Conservation (phyloP, 1,140 invertebrate genomes). For the Bombus superbus region DNA sequence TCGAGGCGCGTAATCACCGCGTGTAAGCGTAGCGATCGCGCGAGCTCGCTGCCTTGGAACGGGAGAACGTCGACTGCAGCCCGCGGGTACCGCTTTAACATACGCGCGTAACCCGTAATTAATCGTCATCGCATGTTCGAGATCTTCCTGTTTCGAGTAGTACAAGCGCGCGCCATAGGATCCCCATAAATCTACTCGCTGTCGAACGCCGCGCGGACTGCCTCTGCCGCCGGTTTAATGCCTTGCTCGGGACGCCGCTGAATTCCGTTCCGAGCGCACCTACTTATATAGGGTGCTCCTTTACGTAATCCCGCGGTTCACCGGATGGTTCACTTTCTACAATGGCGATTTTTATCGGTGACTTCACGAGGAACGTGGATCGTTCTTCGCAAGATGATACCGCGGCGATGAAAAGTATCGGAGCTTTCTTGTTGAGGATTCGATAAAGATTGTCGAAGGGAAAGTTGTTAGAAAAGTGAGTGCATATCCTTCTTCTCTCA, state of each 20-base stretch:
- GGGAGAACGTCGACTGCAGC: not conserved
- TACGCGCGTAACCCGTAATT: conserved; percentile 61
- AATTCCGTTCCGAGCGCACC: conserved; percentile 12
- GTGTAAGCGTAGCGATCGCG: conserved; percentile 28
- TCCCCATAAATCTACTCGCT: conserved; percentile 57
- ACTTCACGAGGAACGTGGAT: not conserved
- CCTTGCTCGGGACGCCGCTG: conserved; percentile 7
- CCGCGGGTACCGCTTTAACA: conserved; percentile 18
- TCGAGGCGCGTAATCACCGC: conserved; percentile 55
- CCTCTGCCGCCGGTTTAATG: conserved; percentile 46
- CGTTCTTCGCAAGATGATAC: not conserved
- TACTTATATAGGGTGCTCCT: conserved; percentile 39
- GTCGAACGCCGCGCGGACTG: conserved; percentile 43
- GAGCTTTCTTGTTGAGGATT: not conserved
- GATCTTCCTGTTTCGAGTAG: conserved; percentile 64
- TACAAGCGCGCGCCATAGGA: conserved; percentile 51
- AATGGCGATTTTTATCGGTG: not conserved
- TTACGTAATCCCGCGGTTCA: conserved; percentile 13
- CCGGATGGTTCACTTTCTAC: not conserved
- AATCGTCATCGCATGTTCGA: conserved; percentile 63
- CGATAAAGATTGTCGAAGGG: not conserved
- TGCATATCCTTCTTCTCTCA: not conserved
- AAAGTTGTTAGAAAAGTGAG: not conserved
- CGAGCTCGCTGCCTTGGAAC: not conserved
- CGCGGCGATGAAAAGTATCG: not conserved